Evolutionary conservation across 2,113 vertebrate genomes (phyloP).

Genomic region (Sapajus apella): DNA sequence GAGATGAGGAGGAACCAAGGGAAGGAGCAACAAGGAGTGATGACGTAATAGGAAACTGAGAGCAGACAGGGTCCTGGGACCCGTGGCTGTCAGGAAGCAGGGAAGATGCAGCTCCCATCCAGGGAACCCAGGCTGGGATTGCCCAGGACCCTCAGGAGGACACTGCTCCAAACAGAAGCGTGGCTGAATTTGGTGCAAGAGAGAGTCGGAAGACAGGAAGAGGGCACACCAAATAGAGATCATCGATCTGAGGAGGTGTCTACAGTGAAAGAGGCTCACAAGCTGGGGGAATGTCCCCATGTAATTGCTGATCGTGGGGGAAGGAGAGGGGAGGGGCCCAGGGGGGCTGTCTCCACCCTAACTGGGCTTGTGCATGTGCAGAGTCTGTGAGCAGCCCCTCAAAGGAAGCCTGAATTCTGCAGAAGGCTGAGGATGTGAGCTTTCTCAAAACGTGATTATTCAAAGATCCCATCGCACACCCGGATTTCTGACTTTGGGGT

Average conservation of each 20-base stretch:
- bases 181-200: not conserved
- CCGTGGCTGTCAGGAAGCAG: accelerated
- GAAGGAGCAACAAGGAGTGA: accelerated
- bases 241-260: not conserved
- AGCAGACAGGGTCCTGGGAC: no score
- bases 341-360: no score
- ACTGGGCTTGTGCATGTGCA: not conserved
- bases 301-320: not conserved
- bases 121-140: not conserved
- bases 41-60: not conserved
- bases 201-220: not conserved
- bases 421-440: not conserved
- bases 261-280: not conserved
- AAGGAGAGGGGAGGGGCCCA: not conserved
- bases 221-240: accelerated
- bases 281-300: accelerated
- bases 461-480: no score
- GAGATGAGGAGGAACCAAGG: not conserved
- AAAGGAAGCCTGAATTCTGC: not conserved
- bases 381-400: not conserved
- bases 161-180: no score
- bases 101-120: not conserved
- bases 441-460: not conserved
- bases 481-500: no score
- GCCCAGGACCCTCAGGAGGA: not conserved